Base-by-base conservation (phyloP, 2,113 vertebrate species). In the Hemibagrus wyckioides region DNA sequence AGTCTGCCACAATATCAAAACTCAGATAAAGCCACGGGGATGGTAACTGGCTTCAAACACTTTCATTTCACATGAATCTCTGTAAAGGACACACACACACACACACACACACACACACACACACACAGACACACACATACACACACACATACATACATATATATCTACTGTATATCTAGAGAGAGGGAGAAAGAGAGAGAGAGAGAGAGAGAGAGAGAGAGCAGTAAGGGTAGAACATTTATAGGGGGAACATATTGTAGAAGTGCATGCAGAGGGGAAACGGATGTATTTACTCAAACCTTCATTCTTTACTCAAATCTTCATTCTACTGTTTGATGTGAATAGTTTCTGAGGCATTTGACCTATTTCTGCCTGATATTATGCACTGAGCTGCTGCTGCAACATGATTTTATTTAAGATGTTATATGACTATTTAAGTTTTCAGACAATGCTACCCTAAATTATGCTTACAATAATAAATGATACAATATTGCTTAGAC, bases 11-110 rank as follows among this genome's bases (percentile, higher is more conserved):
- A 44, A 85, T 77, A 80, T 84, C 85, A 86, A 83, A 54, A 39
- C 57, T 87, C 56, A 81, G 88, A 84, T 87, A 89, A 87, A 57
- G 82, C 23, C 48, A 76, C 4, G 25, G 41, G 57, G 25, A 84
- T 17, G n/a, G 19, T 81, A 82, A 86, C 41, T 77, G 17, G 82
- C 33, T 50, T 56, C 1, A 17, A 81, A 59, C 41, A 36, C n/a
- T 83, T 67, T 82, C 6, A 19, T 85, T 71, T 75, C 21, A n/a
- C 57, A n/a, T 39, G 6, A 73, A 85, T 56, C 7, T 56, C 19
- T 2, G 5, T 71, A 54, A 21, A 82, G 19, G 59, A 30, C 41
- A 59, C 13, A 76, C 50, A 21, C 13, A 65, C 33, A 63, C 14
- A 77, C 44, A 44, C 1, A 8, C 44, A 48, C 9, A 7, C 5